Percentiles rank a stretch among this genome's conserved stretches.
These are phyloP conservation scores for Encarsia formosa DNA, from an alignment of 2,888 invertebrate genomes.

Conservation along the genomic window DNA sequence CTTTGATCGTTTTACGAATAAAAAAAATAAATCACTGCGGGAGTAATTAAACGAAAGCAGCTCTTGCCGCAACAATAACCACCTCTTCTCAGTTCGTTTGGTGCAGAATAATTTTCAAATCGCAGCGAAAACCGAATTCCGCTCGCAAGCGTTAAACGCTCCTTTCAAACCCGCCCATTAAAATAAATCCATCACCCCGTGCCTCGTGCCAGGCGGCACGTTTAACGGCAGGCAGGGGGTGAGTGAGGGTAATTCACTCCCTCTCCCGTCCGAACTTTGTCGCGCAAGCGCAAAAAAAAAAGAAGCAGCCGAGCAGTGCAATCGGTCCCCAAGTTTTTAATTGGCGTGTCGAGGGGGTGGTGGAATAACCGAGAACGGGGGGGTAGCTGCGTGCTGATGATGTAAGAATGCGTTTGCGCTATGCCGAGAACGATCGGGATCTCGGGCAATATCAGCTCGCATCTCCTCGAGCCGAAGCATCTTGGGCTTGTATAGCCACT, in stretches of 20 bases:
- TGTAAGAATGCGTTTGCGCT: slow-evolving; percentile 29
- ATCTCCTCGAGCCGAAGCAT: too few relatives aligned
- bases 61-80: too few relatives aligned
- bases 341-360: slow-evolving; percentile 1
- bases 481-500: too few relatives aligned
- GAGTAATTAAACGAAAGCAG: too few relatives aligned
- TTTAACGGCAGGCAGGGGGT: neutral
- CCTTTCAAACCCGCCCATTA: too few relatives aligned
- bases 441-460: neutral
- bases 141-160: too few relatives aligned
- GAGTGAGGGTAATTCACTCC: slow-evolving; percentile 17
- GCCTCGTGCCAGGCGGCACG: neutral
- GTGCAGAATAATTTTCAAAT: too few relatives aligned
- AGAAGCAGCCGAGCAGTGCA: neutral
- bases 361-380: neutral
- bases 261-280: slow-evolving; percentile 4
- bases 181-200: neutral
- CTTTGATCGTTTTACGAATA: too few relatives aligned
- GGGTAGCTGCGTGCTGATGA: slow-evolving; percentile 9
- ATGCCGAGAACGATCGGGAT: slow-evolving; percentile 4
- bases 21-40: too few relatives aligned
- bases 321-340: slow-evolving; percentile 9
- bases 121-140: too few relatives aligned
- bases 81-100: too few relatives aligned
- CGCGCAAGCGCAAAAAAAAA: neutral